Base-by-base conservation (phyloP, 2,113 vertebrate genomes). In the Gobiocypris rarus region DNA sequence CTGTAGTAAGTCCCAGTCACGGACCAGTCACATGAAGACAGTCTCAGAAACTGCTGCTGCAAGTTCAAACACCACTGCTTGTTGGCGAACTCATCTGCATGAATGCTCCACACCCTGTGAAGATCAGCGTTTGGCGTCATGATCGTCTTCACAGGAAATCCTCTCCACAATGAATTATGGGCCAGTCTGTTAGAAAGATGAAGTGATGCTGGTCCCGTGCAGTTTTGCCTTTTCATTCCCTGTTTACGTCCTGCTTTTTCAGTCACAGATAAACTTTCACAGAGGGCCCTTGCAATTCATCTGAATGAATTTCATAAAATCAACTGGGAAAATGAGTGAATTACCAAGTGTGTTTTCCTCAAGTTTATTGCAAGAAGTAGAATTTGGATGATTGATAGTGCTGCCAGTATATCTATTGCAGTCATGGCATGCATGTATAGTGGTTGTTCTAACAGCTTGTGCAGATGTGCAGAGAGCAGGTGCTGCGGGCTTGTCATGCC, bases 401-500 rank as follows among this genome's bases (percentile, higher is more conserved):
- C 26, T 31, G 26, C 31, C 26, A 31, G 26, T 31, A 4, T 34
- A 2, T 19, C 1, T 31, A 5, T 31, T 13, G 1, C 26, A 28
- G 38, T 48, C n/a, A 15, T 31, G 48, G 13, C 5, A 22, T 34
- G 73, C 73, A 54, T 54, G 22, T 34, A 34, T n/a, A 11, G 26
- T 31, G 48, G 48, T 54, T 34, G 26, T 34, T 75, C 31, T 24
- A 38, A 45, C 85, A 86, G 22, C 26, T 15, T 17, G 61, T 65
- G 28, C 61, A 65, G 61, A 67, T 31, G 79, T 67, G 54, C 24
- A 50, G 26, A 69, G 59, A 69, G 41, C 86, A 84, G 86, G 82
- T 74, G 61, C 54, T 74, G 69, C 2, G 71, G 58, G 7, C 54
- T 52, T 43, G 34, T 19, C 69, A 63, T 86, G 58, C 59, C 48